These are phyloP conservation scores for Peromyscus californicus DNA, from an alignment of 2,113 vertebrate species.

Conservation along the genomic window DNA sequence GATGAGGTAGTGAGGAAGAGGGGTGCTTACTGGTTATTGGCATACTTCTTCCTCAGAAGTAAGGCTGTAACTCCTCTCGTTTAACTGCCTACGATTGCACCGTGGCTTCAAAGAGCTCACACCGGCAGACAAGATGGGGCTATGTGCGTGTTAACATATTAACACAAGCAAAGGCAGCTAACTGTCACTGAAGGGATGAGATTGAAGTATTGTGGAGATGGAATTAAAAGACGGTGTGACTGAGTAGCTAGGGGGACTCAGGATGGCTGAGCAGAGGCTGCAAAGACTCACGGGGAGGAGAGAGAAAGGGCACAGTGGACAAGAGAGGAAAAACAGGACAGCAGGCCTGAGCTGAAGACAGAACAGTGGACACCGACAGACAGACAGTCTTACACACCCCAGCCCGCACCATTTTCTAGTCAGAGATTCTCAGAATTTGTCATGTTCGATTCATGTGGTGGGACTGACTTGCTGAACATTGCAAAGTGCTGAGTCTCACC, in stretches of 20 bases:
- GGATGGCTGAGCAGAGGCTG: not conserved
- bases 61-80: not conserved
- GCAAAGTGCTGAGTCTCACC: not conserved
- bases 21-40: not conserved
- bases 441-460: not conserved
- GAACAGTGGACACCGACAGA: not conserved
- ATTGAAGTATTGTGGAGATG: not conserved
- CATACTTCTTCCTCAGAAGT: not conserved
- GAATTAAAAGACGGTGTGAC: not conserved
- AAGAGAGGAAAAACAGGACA: not conserved
- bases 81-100: not conserved
- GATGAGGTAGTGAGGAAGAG: not conserved
- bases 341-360: fast-evolving
- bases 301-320: not conserved
- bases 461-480: not conserved
- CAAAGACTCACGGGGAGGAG: not conserved
- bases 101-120: not conserved
- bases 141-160: not conserved
- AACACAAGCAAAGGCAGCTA: not conserved
- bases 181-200: not conserved
- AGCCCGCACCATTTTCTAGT: not conserved
- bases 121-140: not conserved
- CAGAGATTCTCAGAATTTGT: not conserved
- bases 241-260: not conserved
- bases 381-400: not conserved